Evolutionary conservation across 2,888 invertebrate species (phyloP).

Genomic region (Eristalinus sepulchralis): DNA sequence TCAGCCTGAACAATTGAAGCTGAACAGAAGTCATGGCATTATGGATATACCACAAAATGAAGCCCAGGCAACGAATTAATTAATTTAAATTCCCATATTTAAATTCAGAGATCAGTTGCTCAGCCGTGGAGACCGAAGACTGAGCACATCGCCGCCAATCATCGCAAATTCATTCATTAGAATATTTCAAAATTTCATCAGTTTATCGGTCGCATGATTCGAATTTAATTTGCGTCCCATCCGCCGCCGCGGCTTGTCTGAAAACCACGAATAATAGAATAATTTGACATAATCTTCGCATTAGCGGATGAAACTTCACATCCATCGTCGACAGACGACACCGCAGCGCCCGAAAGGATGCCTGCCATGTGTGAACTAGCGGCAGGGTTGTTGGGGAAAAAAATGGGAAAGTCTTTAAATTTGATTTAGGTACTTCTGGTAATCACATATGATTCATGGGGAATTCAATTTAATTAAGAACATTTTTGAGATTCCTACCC

Average conservation of each 20-base stretch:
- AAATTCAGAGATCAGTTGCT: neutral
- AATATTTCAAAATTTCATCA: slow-evolving; percentile 10
- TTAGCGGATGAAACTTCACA: neutral
- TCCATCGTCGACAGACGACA: neutral
- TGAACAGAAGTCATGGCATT: neutral
- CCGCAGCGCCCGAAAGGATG: neutral
- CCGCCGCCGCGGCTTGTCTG: neutral
- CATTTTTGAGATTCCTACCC: slow-evolving; percentile 24
- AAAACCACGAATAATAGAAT: slow-evolving; percentile 15
- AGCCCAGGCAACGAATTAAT: neutral
- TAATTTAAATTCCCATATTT: neutral
- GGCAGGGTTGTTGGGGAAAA: neutral
- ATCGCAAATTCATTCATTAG: slow-evolving; percentile 2
- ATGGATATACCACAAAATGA: neutral
- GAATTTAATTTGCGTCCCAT: neutral
- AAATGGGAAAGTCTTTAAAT: neutral
- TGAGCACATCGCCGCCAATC: neutral
- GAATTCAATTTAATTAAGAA: slow-evolving; percentile 49
- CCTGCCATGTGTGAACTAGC: neutral
- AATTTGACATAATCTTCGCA: slow-evolving; percentile 11
- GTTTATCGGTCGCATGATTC: slow-evolving; percentile 2
- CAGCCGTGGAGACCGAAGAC: neutral
- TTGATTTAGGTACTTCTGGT: neutral
- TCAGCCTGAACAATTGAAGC: neutral
- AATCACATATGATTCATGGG: slow-evolving; percentile 28